Base-by-base conservation (phyloP, 2,888 invertebrate genomes). In the Xylota sylvarum region DNA sequence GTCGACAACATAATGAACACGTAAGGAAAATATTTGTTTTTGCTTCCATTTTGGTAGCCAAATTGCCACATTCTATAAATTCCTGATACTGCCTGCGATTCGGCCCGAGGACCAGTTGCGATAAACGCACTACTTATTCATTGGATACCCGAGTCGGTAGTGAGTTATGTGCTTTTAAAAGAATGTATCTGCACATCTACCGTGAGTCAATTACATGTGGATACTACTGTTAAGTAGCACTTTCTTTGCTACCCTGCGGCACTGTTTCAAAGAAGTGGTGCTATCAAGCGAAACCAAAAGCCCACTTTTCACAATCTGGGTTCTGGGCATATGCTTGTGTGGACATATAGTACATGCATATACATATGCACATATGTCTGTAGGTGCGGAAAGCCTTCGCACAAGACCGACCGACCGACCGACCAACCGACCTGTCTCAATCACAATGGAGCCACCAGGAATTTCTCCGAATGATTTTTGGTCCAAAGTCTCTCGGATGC, bases 121-220 rank as follows among this genome's bases (percentile, higher is more conserved):
- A 85, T 85, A 85, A 85, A 85, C 85, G 85, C 81, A 85, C 85
- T 65, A 81, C 85, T 85, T 81, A 81, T 81, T 81, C 81, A 81
- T 85, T 76, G 76, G 76, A 72, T 65, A n/a, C n/a, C 46, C 58
- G 50, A 76, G 52, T 69, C 60, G 60, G 32, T 40, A 70, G 81
- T 77, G 81, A 85, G 85, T 85, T 85, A 85, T 81, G 81, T 85
- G 76, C 80, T 81, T 65, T 72, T 70, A 81, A 81, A 76, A 60
- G 81, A 85, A 81, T 77, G 76, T 80, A 67, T 72, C 52, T 78
- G 60, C 64, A 80, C 70, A 65, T 74, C 73, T 80, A 74, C 73
- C 70, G 64, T 55, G 17, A 80, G 80, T 73, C 80, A 80, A 80
- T 80, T 80, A 80, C 80, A 80, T 65, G 70, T 19, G 85, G 76